Evolutionary conservation across 1,140 invertebrate genomes (phyloP).

Genomic region (Drosophila malerkotliana): DNA sequence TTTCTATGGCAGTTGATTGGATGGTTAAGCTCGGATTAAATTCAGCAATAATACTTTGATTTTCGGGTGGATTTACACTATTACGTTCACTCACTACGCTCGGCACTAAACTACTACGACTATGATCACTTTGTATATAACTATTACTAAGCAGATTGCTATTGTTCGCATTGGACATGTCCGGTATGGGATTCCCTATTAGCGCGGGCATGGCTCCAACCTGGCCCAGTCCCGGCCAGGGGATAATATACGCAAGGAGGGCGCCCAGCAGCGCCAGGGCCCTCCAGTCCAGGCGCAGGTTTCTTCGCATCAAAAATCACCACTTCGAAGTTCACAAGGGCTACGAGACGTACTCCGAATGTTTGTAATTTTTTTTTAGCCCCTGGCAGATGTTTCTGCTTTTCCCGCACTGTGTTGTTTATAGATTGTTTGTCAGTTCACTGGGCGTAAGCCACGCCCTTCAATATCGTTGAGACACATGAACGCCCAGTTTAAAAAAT

Average conservation of each 20-base stretch:
- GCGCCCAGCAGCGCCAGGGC: slow-evolving; percentile 84
- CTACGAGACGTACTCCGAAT: slow-evolving; percentile 15
- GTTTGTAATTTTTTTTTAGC: slow-evolving; percentile 29
- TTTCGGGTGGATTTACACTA: slow-evolving; percentile 71
- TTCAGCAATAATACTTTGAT: slow-evolving; percentile 82
- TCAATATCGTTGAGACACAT: slow-evolving; percentile 70
- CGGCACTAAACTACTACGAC: slow-evolving; percentile 67
- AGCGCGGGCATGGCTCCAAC: slow-evolving; percentile 73
- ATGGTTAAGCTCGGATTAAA: slow-evolving; percentile 70
- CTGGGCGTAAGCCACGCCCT: slow-evolving; percentile 61
- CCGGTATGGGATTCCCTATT: slow-evolving; percentile 32
- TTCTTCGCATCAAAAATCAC: slow-evolving; percentile 83
- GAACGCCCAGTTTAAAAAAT: slow-evolving; percentile 57
- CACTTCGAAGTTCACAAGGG: slow-evolving; percentile 57
- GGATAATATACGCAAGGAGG: slow-evolving; percentile 79
- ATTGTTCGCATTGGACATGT: slow-evolving; percentile 32
- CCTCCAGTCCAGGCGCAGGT: slow-evolving; percentile 83
- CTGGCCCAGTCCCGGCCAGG: slow-evolving; percentile 61
- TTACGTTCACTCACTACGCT: slow-evolving; percentile 56
- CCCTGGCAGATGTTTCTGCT: slow-evolving; percentile 17
- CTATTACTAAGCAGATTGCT: slow-evolving; percentile 58
- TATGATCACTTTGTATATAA: slow-evolving; percentile 77
- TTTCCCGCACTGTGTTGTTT: slow-evolving; percentile 25
- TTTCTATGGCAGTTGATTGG: slow-evolving; percentile 59
- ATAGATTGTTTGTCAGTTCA: slow-evolving; percentile 45